phyloP scores from a whole-genome alignment of 30 jellyfish, hydroid and myxozoan species.

The Chrysaora quinquecirrha region DNA sequence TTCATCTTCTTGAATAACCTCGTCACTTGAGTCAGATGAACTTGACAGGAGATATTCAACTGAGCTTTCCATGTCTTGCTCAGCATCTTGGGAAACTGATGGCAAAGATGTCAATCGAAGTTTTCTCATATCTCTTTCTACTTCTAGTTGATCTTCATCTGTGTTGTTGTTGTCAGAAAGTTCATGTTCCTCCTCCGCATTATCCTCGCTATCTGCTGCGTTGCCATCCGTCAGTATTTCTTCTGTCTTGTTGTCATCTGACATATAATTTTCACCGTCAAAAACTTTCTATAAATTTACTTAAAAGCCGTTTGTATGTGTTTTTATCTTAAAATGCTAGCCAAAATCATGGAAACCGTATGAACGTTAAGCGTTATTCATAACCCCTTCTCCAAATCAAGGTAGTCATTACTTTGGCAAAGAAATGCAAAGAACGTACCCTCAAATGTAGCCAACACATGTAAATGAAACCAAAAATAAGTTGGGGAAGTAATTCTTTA shows the following conservation, averaged over 20 bases:
- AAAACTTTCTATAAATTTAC: no score
- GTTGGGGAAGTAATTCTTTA: no score
- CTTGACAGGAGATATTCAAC: constrained; percentile 72
- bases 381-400: no score
- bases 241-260: not conserved
- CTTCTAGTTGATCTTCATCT: constrained; percentile 69
- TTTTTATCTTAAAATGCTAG: no score
- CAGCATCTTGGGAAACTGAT: constrained; percentile 36
- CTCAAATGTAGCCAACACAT: no score
- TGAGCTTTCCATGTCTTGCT: constrained; percentile 85
- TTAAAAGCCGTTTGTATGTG: no score
- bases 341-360: no score
- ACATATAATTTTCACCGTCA: not conserved
- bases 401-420: no score
- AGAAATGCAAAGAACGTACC: no score
- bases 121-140: constrained; percentile 20
- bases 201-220: constrained; percentile 81
- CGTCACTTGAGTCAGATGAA: constrained; percentile 70
- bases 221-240: constrained; percentile 63
- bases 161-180: constrained; percentile 51
- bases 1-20: constrained; percentile 52
- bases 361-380: no score
- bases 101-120: constrained; percentile 58
- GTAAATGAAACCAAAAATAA: no score
- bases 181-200: constrained; percentile 67